These are phyloP conservation scores for Hyalella azteca DNA, from an alignment of 2,888 invertebrate species.

Conservation along the genomic window DNA sequence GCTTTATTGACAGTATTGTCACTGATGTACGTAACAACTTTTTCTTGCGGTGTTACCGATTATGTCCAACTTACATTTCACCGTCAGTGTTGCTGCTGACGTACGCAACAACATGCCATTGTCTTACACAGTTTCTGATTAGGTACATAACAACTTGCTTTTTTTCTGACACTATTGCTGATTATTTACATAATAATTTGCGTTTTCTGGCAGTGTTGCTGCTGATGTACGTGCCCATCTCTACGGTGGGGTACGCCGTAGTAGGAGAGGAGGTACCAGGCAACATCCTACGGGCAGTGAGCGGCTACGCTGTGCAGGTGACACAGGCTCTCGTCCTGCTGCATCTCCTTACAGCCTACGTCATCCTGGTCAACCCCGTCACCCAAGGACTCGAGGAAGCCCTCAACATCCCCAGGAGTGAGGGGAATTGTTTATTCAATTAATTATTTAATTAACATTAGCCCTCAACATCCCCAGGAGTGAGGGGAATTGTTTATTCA, in stretches of 20 bases:
- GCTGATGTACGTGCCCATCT: constrained; percentile 69
- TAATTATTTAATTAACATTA: neutral
- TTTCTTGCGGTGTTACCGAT: no score
- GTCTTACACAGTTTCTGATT: no score
- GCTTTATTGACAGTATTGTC: no score
- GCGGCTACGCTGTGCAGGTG: constrained; percentile 68
- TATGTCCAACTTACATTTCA: no score
- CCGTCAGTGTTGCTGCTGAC: no score
- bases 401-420: constrained; percentile 12
- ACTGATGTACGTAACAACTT: no score
- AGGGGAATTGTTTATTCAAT: neutral
- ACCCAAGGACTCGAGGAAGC: constrained; percentile 73
- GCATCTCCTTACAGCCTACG: constrained; percentile 48
- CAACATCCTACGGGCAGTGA: constrained; percentile 70
- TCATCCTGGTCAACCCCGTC: constrained; percentile 75
- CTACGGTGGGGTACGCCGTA: constrained; percentile 70
- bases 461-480: constrained; percentile 12
- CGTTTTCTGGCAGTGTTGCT: constrained; percentile 67
- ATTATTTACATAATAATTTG: no score
- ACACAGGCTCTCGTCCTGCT: constrained; percentile 71
- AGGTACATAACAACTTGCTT: no score
- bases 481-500: neutral
- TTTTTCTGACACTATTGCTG: no score
- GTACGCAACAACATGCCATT: no score
- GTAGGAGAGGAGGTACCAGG: constrained; percentile 68